Conservation (phyloP, 1,140 invertebrate species). For the Brachionus koreanus region DNA sequence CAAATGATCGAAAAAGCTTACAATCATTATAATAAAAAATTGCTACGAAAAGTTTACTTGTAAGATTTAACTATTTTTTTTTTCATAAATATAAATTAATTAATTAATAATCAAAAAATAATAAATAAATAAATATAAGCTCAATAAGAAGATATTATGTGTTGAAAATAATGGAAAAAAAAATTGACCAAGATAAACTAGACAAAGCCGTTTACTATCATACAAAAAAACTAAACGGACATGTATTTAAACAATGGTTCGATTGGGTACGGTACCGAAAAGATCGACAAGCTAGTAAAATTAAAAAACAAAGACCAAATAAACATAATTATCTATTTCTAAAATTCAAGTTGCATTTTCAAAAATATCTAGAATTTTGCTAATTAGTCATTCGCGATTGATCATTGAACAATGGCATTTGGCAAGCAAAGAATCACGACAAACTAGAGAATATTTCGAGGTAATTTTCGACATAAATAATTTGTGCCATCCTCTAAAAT, state of each 20-base stretch:
- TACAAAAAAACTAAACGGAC: constrained; percentile 47
- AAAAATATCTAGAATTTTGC: neutral
- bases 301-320: neutral
- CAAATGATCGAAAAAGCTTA: constrained; percentile 54
- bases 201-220: constrained; percentile 49
- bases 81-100: constrained; percentile 4
- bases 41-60: constrained; percentile 52
- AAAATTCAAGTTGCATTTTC: constrained; percentile 16
- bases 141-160: constrained; percentile 53
- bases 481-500: neutral
- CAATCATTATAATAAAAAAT: constrained; percentile 52
- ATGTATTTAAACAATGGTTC: constrained; percentile 50
- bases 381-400: constrained; percentile 47
- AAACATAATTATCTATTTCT: neutral
- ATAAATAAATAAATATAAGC: no score
- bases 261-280: constrained; percentile 53
- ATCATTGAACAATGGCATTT: constrained; percentile 54
- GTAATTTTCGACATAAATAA: constrained; percentile 46
- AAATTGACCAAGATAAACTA: constrained; percentile 47
- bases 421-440: constrained; percentile 50
- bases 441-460: constrained; percentile 57
- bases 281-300: constrained; percentile 55
- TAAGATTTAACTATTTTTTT: constrained; percentile 46
- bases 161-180: constrained; percentile 47
- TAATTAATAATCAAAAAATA: neutral